Percentiles rank a stretch among this genome's conserved stretches.
phyloP scores from a whole-genome alignment of 2,888 invertebrate genomes.

The Beris morrisii region DNA sequence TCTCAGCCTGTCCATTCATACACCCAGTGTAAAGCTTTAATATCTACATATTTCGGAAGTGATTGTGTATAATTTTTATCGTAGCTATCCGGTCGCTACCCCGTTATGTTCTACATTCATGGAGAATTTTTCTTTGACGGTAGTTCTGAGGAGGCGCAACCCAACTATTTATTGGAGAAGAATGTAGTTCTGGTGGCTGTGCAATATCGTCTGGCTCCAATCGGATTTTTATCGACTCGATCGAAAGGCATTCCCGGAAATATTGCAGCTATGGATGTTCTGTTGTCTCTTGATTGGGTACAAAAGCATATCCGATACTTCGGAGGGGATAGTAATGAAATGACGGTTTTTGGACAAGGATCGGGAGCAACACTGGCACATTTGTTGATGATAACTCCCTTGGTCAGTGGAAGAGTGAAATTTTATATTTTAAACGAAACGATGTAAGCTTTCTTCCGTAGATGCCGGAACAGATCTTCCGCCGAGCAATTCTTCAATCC shows the following conservation, averaged over 20 bases:
- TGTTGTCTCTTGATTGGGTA: constrained; percentile 60
- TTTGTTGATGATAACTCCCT: constrained; percentile 55
- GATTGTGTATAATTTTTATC: constrained; percentile 32
- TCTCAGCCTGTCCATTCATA: constrained; percentile 51
- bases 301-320: constrained; percentile 57
- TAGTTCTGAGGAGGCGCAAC: constrained; percentile 50
- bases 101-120: constrained; percentile 57
- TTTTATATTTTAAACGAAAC: background rate
- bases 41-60: background rate
- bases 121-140: constrained; percentile 57
- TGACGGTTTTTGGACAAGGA: constrained; percentile 61
- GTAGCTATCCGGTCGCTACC: constrained; percentile 41
- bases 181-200: constrained; percentile 59
- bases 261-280: constrained; percentile 59
- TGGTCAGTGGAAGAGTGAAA: constrained; percentile 40
- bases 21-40: constrained; percentile 47
- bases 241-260: constrained; percentile 60
- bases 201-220: constrained; percentile 58
- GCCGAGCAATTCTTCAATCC: constrained; percentile 59
- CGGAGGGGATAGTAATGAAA: constrained; percentile 57
- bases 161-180: constrained; percentile 55
- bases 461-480: constrained; percentile 51
- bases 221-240: constrained; percentile 59
- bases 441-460: constrained; percentile 4
- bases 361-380: constrained; percentile 59